A percentile compares a stretch with the other conserved stretches of the same genome.
Conservation (phyloP, 1,140 invertebrate genomes). For the Lasioglossum albipes region DNA sequence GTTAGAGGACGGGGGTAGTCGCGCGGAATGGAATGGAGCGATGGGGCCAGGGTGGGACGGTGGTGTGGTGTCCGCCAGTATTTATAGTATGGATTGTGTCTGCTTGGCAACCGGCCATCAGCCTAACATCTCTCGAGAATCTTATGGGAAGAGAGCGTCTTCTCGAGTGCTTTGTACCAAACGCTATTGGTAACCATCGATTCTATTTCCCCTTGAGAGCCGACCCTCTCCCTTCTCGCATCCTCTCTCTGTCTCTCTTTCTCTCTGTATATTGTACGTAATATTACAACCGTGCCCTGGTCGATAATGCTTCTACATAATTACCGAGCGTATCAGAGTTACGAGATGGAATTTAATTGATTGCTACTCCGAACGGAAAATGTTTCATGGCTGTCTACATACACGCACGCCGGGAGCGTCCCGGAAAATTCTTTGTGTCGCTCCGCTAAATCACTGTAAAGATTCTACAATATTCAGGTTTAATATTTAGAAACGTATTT, state of each 20-base stretch:
- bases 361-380: background rate
- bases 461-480: no score
- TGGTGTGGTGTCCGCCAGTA: slow-evolving; percentile 65
- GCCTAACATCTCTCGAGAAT: slow-evolving; percentile 57
- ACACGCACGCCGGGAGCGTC: no score
- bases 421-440: no score
- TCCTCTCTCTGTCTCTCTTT: no score
- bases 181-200: slow-evolving; percentile 4
- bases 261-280: background rate
- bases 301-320: background rate
- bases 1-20: slow-evolving; percentile 36
- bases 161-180: slow-evolving; percentile 5
- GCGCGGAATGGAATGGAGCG: slow-evolving; percentile 60
- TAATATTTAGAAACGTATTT: no score
- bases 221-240: background rate
- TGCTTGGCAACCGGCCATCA: slow-evolving; percentile 72
- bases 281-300: background rate
- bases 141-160: slow-evolving; percentile 49
- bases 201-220: background rate
- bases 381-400: no score
- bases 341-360: no score
- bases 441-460: no score
- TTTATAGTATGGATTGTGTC: slow-evolving; percentile 77
- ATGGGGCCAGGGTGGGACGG: slow-evolving; percentile 61
- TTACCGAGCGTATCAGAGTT: background rate